phyloP scores from a whole-genome alignment of 2,797 vertebrate species.

The Halcyon leucocephala region DNA sequence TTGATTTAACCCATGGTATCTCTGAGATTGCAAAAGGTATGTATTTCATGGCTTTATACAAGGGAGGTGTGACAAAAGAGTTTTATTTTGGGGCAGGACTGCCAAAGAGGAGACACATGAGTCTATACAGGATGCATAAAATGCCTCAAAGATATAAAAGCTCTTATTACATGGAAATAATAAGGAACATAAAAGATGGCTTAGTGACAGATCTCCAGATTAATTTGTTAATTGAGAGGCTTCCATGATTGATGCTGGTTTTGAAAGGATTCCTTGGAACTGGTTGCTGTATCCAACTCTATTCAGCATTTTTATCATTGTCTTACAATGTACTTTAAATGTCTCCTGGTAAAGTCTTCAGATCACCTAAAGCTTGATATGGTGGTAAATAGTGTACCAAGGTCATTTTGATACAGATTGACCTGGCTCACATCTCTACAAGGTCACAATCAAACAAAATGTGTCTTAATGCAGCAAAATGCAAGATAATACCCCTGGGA shows the following conservation, averaged over 20 bases:
- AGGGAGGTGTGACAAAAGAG: background rate
- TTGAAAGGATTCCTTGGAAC: background rate
- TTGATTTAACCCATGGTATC: background rate
- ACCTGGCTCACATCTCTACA: background rate
- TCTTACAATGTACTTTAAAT: background rate
- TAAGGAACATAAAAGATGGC: background rate
- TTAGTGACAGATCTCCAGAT: background rate
- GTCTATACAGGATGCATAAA: background rate
- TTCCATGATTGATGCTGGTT: background rate
- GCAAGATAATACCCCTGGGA: constrained; percentile 8
- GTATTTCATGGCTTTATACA: background rate
- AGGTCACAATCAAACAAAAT: constrained; percentile 1
- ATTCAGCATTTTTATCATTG: background rate
- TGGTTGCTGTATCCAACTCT: background rate
- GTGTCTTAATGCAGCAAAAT: background rate
- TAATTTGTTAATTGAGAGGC: background rate
- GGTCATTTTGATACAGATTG: background rate
- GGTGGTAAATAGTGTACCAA: background rate
- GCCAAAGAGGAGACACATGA: background rate
- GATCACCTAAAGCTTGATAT: background rate
- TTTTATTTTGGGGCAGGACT: background rate
- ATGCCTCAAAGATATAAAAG: background rate
- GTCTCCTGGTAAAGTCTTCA: background rate
- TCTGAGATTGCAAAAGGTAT: background rate
- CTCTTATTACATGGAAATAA: background rate